phyloP scores from a whole-genome alignment of 1,140 invertebrate species.

The Phenacoccus solenopsis region DNA sequence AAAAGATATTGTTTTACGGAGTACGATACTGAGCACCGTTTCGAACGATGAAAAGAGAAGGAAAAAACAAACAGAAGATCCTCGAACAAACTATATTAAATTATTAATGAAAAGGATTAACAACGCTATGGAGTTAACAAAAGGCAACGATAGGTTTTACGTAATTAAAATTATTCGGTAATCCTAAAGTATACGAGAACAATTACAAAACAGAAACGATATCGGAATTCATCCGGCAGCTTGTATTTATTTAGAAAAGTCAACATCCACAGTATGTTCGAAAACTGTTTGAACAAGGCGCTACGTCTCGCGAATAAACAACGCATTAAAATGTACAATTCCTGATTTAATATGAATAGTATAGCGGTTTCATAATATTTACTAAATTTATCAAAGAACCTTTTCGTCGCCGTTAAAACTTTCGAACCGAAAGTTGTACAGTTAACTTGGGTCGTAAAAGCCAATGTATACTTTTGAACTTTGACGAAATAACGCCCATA shows the following conservation, averaged over 20 bases:
- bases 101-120: neutral
- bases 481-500: too few species aligned
- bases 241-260: neutral
- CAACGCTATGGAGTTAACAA: neutral
- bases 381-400: slow-evolving; percentile 1
- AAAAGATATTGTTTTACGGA: too few species aligned
- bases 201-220: neutral
- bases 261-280: neutral
- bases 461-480: too few species aligned
- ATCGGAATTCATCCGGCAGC: neutral
- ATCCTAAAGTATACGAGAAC: neutral
- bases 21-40: too few species aligned
- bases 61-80: neutral
- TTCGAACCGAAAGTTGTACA: neutral
- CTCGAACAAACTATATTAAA: neutral
- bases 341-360: neutral
- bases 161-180: neutral
- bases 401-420: neutral
- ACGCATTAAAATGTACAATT: neutral
- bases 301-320: neutral
- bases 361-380: neutral
- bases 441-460: too few species aligned
- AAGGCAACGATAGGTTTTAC: neutral
- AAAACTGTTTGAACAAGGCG: neutral
- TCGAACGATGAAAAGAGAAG: too few species aligned